These are phyloP conservation scores for Ditula angustiorana DNA, from an alignment of 2,888 invertebrate species.

Conservation along the genomic window DNA sequence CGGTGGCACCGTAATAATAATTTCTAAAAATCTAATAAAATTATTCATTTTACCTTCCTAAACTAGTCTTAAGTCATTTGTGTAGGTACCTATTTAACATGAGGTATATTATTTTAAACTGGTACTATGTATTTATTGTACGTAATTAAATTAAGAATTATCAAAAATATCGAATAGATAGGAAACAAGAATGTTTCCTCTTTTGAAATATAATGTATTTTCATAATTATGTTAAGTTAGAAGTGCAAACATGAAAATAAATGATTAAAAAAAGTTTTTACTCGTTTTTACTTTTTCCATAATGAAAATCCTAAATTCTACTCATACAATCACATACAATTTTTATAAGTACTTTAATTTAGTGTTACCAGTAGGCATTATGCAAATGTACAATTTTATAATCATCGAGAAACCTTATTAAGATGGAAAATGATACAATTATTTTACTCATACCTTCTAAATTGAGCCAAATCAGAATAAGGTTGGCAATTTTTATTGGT, in stretches of 20 bases:
- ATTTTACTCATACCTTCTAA: too few relatives aligned
- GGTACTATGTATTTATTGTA: conserved; percentile 62
- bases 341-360: too few relatives aligned
- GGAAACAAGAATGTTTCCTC: conserved; percentile 63
- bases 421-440: too few relatives aligned
- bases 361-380: too few relatives aligned
- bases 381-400: too few relatives aligned
- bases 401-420: too few relatives aligned
- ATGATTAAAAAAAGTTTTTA: conserved; percentile 14
- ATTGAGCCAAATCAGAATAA: too few relatives aligned
- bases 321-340: too few relatives aligned
- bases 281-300: neutral
- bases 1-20: conserved; percentile 44
- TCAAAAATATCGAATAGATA: conserved; percentile 58
- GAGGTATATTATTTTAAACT: conserved; percentile 39
- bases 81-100: conserved; percentile 71
- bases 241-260: conserved; percentile 39
- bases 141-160: conserved; percentile 61
- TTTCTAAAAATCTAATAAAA: conserved; percentile 48
- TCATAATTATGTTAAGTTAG: conserved; percentile 37
- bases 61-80: conserved; percentile 75
- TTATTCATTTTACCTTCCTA: conserved; percentile 58
- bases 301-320: neutral
- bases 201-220: conserved; percentile 59
- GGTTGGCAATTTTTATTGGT: too few relatives aligned